Base-by-base conservation (phyloP, 1,140 invertebrate genomes). In the Dendrolimus kikuchii region DNA sequence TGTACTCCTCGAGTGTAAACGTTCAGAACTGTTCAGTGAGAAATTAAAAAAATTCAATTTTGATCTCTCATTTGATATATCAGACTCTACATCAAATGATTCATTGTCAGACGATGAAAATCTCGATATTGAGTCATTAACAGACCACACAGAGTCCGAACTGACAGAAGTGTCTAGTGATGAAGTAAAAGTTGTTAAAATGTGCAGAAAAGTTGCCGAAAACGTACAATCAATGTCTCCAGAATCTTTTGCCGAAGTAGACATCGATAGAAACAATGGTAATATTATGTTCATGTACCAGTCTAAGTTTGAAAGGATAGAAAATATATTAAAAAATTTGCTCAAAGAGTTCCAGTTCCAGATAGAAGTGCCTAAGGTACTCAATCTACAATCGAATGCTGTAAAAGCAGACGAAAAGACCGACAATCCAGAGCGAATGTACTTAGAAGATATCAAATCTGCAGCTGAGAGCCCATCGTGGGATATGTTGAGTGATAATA, bases 321-420 rank as follows among this genome's bases (percentile, higher is more conserved):
- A 83, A 38, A 49, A 51, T 37, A 48, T 77, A 0, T 53, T 81
- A 6, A 78, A 78, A 49, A 77, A 80, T 40, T 36, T 86, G 39
- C 54, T 86, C 0, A 64, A 65, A 2, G 83, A 86, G 51, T 81
- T 83, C 39, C 72, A 84, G 48, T 84, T 83, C 52, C 77, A 82
- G 10, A 77, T 86, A 40, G 74, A 84, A 61, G 72, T 84, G 0
- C 78, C 79, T 0, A 84, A 84, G 66, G 51, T 81, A 3, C 81
- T 84, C 38, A 62, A 71, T n/a, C 64, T 57, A 4, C 63, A 57
- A 4, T 74, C 76, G 5, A 53, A 73, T 43, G 61, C 75, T 1
- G 65, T 68, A 7, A 57, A 68, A 7, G 7, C 23, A 23, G 23
- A 23, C 23, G 23, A 23, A 23, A 23, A 23, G 23, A 23, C 23